Evolutionary conservation across 2,888 invertebrate species (phyloP), one percentile per base, ranked within the genome.

Genomic region (Rhodophaea formosa): DNA sequence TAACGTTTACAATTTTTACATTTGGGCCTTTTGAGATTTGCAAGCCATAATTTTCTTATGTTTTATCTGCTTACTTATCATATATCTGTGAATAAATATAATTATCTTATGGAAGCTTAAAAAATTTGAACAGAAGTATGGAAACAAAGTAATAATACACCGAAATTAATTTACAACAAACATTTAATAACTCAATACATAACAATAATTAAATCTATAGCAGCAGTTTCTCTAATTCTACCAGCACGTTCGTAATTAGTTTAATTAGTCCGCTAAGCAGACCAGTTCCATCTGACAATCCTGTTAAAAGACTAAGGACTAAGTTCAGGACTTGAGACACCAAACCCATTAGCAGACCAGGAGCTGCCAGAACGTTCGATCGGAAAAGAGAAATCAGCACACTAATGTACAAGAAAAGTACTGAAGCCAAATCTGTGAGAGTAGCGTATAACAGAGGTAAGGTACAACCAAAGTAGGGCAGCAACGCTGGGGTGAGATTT

Each of bases 381-480:
- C 90, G 75, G 35, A 90, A 90, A 0, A 91, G 53, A 0, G 90
- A 91, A 0, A 91, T 89, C 0, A 90, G 53, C 0, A 89, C 86
- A 59, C 88, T 88, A 0, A 91, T 90, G 12, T 90, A 91, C 8
- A 91, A 58, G 61, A 91, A 90, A 0, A 91, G 51, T 0, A 91
- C 89, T 0, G 90, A 90, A 0, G 91, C 90, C 0, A 91, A 52
- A 60, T 91, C 90, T 0, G 90, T 90, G 52, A 91, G 64, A 0
- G 90, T 90, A 0, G 90, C 89, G 15, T 91, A 90, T 0, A 91
- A 39, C 0, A 91, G 68, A 0, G 90, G 90, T 1, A 91, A 52
- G 0, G 91, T 91, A 30, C 91, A 90, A 0, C 90, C 91, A 14
- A 91, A 91, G 58, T 90, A 90, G 0, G 90, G 91, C 0, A 91